Base-by-base conservation (phyloP, 2,888 invertebrate genomes). In the Drosophila formosana region DNA sequence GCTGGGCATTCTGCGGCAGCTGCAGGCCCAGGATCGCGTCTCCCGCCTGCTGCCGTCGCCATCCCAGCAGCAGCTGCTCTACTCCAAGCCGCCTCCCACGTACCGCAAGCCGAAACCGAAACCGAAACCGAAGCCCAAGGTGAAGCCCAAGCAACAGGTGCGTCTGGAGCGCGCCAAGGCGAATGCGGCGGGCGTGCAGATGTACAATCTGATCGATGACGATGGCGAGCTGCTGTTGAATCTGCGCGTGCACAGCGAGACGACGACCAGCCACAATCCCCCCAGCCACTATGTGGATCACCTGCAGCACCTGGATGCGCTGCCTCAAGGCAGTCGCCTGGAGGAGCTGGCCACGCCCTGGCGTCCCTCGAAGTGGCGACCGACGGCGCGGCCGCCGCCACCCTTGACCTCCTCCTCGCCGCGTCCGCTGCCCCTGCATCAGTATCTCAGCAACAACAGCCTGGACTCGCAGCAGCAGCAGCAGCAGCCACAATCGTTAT, bases 121-220 rank as follows among this genome's bases (percentile, higher is more conserved):
- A 8, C 18, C 67, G 3, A 62, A 57, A 6, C 8, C 34, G 0
- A 70, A 67, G 30, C 60, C 75, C 0, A 69, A 67, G 45, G 28
- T 41, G 18, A 74, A 70, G 18, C 18, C 18, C 18, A 18, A 18
- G 58, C 84, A 73, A 18, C 84, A 87, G 43, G 60, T 85, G 61
- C 77, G 89, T 4, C 65, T 89, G 67, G 85, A 85, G 56, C 72
- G 82, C 6, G 68, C 75, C 0, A 37, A 66, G 25, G 39, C 61
- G 9, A 61, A 64, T 50, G 63, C 66, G 0, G 37, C 37, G 11
- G 76, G 74, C 26, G 74, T 70, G 1, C 82, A 82, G 50, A 55
- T 76, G 37, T 86, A 79, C 56, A 86, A 89, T 72, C 78, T 86
- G 3, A 87, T 87, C 61, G 85, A 86, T 52, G 87, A 84, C 18